These are phyloP conservation scores for Poecilia latipinna DNA, from an alignment of 2,113 vertebrate genomes.

Conservation along the genomic window DNA sequence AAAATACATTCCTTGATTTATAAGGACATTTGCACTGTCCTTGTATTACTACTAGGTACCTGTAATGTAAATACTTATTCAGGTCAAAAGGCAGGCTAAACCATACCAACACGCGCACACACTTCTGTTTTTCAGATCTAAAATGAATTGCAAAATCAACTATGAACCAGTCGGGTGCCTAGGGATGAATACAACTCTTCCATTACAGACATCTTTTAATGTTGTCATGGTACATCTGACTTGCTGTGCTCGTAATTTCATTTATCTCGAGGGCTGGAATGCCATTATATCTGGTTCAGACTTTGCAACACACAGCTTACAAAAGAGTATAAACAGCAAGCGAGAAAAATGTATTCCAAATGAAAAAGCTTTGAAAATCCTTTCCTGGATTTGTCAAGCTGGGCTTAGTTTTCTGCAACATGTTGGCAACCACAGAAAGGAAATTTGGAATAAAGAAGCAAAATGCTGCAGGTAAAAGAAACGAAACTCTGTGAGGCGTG, in stretches of 20 bases:
- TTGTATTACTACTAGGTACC: background rate
- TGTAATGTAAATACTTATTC: background rate
- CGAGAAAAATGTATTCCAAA: conserved; percentile 31
- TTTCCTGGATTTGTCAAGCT: conserved; percentile 28
- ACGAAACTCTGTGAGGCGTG: conserved; percentile 14
- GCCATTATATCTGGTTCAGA: conserved; percentile 35
- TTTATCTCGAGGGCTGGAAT: conserved; percentile 43
- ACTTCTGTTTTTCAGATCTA: conserved; percentile 54
- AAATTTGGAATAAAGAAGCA: conserved; percentile 22
- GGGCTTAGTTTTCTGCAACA: conserved; percentile 13
- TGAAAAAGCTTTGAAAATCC: conserved; percentile 27
- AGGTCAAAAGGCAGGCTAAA: background rate
- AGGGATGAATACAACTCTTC: conserved; percentile 60
- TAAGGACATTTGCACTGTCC: too few species aligned
- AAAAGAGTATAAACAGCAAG: conserved; percentile 28
- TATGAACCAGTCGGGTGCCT: conserved; percentile 46
- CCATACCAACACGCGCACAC: background rate
- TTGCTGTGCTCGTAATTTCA: conserved; percentile 35
- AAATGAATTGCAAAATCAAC: conserved; percentile 70
- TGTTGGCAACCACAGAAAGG: conserved; percentile 27
- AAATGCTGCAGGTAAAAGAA: conserved; percentile 26
- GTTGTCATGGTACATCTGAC: conserved; percentile 42
- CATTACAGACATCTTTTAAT: conserved; percentile 72
- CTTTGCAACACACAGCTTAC: conserved; percentile 13
- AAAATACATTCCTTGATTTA: too few species aligned